Base-by-base conservation (phyloP, 2,797 vertebrate genomes). In the Tenualosa thibaudeaui region DNA sequence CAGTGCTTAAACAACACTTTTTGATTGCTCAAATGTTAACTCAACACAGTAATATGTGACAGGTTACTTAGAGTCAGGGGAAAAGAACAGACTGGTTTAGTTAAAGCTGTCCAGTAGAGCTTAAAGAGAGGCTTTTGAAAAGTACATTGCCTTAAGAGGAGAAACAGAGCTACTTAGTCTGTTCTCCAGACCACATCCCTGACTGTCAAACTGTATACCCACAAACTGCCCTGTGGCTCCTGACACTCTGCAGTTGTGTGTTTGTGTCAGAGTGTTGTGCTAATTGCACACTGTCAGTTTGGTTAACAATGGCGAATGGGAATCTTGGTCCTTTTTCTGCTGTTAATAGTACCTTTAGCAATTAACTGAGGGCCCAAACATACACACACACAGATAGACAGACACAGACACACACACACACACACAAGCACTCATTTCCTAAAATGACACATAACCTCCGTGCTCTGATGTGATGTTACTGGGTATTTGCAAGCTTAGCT, bases 361-460 rank as follows among this genome's bases (percentile, higher is more conserved):
- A 37, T 75, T 37, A 40, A 75, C 31, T 40, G 68, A 13, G 15
- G 68, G 68, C 10, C 3, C 26, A 37, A 10, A 71, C 31, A 40
- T 13, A 71, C 31, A 71, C 26, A 71, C 26, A 71, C 10, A 40
- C 31, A 40, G 26, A 37, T 26, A 37, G 26, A 71, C 65, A 71
- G 26, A 37, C 65, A 71, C 65, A 71, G 26, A 37, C 65, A 71
- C 65, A 71, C 62, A 68, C 62, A 68, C 37, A 75, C 40, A 43
- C 60, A 24, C 58, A 83, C 82, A 68, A 9, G 68, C 26, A 60
- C 8, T 24, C 49, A 83, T n/a, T 46, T 31, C 24, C 24, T 13
- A 3, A 24, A 65, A 31, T 68, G 62, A 10, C 3, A 5, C 31
- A 15, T 17, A 40, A 75, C 37, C 12, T 31, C 26, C 26, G 37